Base-by-base conservation (phyloP, 2,888 invertebrate genomes). In the Phalera bucephala region DNA sequence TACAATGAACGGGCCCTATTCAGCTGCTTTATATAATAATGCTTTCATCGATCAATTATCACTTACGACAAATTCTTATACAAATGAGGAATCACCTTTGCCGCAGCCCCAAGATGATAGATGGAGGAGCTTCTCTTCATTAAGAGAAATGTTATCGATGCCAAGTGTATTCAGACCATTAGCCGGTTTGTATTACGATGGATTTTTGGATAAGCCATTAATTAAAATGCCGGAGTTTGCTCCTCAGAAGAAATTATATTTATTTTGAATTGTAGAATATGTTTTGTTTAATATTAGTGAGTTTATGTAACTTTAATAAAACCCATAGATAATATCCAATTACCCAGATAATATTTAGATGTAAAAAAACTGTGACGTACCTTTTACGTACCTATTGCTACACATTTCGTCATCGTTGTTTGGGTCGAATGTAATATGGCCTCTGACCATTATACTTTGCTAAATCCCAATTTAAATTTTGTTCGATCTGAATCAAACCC, bases 161-260 rank as follows among this genome's bases (percentile, higher is more conserved):
- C 49, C 69, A 20, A 64, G 52, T 54, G 74, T 73, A 51, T 89
- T 89, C 48, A 80, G 62, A 57, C 86, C 88, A 45, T 68, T 88
- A 30, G 80, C 87, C 13, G 87, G 88, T 28, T 77, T 88, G 45
- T 88, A 89, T 66, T 87, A 86, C 51, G 86, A 88, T 51, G 85
- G 88, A 35, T 87, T 70, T 72, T 68, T 87, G 33, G 78, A 84
- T 54, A 79, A 59, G 47, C 72, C 78, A 39, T 45, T 82, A 33
- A 73, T 71, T 42, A 76, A 68, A 57, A 48, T 56, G 11, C 60
- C 69, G 14, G 74, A 72, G 33, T 80, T 84, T 54, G 45, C 66
- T 32, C 79, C 78, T 0, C 50, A 60, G 23, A 64, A 70, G 44
- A 60, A 62, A 25, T 62, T 65, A 39, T 54, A 54, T 47, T 14